phyloP scores from a whole-genome alignment of 2,797 vertebrate genomes.

The Arnoldichthys spilopterus region DNA sequence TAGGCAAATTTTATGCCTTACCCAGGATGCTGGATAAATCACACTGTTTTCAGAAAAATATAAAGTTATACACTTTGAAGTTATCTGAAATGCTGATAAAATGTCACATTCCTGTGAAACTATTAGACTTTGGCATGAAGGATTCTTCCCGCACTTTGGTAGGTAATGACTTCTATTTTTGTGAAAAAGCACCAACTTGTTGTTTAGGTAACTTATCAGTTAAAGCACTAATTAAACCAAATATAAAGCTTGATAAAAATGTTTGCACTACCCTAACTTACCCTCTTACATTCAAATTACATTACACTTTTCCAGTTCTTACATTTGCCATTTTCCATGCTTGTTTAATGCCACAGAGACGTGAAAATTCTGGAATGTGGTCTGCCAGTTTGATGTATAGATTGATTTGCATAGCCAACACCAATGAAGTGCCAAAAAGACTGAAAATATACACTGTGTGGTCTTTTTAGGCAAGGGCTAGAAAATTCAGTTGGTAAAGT shows the following conservation, averaged over 20 bases:
- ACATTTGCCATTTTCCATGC: conserved; percentile 41
- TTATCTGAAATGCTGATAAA: neutral
- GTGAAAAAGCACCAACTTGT: neutral
- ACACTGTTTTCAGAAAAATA: neutral
- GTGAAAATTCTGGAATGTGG: conserved; percentile 16
- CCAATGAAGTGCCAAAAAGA: conserved; percentile 37
- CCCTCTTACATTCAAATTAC: neutral
- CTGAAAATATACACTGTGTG: conserved; percentile 31
- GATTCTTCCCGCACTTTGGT: neutral
- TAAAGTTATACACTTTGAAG: neutral
- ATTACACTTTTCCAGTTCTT: neutral
- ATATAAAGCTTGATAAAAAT: conserved; percentile 5
- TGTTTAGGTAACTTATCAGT: conserved; percentile 4
- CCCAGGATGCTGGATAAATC: neutral
- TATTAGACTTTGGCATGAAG: neutral
- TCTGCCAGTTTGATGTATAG: conserved; percentile 4
- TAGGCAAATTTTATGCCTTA: conserved; percentile 2
- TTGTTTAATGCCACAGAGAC: conserved; percentile 29
- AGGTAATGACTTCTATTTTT: conserved; percentile 6
- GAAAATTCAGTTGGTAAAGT: conserved; percentile 5
- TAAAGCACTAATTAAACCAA: conserved; percentile 35
- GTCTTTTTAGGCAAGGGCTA: conserved; percentile 29
- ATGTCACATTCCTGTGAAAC: neutral
- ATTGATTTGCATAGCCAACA: conserved; percentile 28
- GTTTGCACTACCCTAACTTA: conserved; percentile 21